Evolutionary conservation across 2,888 invertebrate genomes (phyloP).

Genomic region (Drosophila planitibia): DNA sequence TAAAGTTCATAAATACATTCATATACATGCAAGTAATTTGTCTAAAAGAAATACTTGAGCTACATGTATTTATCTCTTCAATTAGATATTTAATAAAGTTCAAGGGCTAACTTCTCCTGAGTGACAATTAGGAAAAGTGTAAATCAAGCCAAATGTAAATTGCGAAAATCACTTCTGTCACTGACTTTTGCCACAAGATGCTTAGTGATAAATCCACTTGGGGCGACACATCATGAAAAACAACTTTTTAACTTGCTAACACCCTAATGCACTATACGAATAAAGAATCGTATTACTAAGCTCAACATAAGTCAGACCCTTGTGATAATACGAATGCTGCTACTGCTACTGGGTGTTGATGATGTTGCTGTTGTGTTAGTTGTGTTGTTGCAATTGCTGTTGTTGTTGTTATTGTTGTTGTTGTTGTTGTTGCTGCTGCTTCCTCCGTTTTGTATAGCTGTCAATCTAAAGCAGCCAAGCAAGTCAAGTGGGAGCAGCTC

Average conservation of each 20-base stretch:
- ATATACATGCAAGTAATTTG: background rate
- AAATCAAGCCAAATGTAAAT: constrained; percentile 51
- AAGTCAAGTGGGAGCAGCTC: constrained; percentile 43
- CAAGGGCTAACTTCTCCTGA: background rate
- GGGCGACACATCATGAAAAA: constrained; percentile 71
- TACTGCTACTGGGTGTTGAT: constrained; percentile 10
- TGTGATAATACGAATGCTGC: constrained; percentile 19
- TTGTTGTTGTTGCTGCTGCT: constrained; percentile 11
- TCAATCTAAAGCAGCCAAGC: constrained; percentile 48
- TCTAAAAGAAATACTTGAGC: background rate
- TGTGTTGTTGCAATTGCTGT: constrained; percentile 15
- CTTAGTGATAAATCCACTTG: constrained; percentile 71
- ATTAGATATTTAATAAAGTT: constrained; percentile 7
- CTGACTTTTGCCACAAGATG: constrained; percentile 52
- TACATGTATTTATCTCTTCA: constrained; percentile 2
- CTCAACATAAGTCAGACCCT: constrained; percentile 40
- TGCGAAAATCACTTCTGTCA: constrained; percentile 62
- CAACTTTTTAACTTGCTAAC: constrained; percentile 64
- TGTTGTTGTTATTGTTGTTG: background rate
- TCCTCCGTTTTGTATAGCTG: constrained; percentile 43
- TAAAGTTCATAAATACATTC: background rate
- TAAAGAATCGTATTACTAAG: constrained; percentile 60
- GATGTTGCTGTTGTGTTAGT: constrained; percentile 12
- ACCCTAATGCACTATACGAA: constrained; percentile 55
- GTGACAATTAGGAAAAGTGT: constrained; percentile 30